Percentiles rank a stretch among this genome's conserved stretches.
These are phyloP conservation scores for Acanthoscelides obtectus DNA, from an alignment of 2,888 invertebrate species.

Conservation along the genomic window DNA sequence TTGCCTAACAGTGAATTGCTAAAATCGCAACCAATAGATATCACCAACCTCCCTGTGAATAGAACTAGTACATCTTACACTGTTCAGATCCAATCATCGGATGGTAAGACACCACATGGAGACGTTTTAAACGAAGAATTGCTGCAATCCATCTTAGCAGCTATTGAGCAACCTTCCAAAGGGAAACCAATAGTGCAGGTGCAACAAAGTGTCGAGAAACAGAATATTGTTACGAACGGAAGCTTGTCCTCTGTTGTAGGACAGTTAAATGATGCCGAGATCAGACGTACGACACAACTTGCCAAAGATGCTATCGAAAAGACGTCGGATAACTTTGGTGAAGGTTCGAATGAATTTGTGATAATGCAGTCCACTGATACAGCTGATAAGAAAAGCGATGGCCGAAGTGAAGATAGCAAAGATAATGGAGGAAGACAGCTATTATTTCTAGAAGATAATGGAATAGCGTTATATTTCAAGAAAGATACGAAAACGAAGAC, in stretches of 20 bases:
- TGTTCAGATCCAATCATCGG: conserved; percentile 70
- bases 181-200: conserved; percentile 31
- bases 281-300: conserved; percentile 17
- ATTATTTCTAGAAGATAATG: conserved; percentile 53
- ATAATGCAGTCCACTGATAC: conserved; percentile 6
- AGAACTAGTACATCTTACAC: conserved; percentile 64
- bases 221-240: conserved; percentile 24
- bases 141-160: conserved; percentile 74
- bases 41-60: conserved; percentile 52
- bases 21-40: conserved; percentile 43
- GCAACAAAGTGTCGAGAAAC: conserved; percentile 32
- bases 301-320: conserved; percentile 20
- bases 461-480: conserved; percentile 56
- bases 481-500: conserved; percentile 30
- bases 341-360: conserved; percentile 5
- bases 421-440: conserved; percentile 30
- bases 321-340: conserved; percentile 6
- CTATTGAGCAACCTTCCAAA: conserved; percentile 67
- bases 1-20: conserved; percentile 41
- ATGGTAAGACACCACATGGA: conserved; percentile 62
- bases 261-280: conserved; percentile 21
- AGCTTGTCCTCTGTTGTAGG: conserved; percentile 22
- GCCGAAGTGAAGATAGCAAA: conserved; percentile 27
- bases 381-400: conserved; percentile 1
- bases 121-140: conserved; percentile 75